Evolutionary conservation across 2,113 vertebrate species (phyloP), one percentile per base, ranked within the genome.

Genomic region (Gavialis gangeticus): DNA sequence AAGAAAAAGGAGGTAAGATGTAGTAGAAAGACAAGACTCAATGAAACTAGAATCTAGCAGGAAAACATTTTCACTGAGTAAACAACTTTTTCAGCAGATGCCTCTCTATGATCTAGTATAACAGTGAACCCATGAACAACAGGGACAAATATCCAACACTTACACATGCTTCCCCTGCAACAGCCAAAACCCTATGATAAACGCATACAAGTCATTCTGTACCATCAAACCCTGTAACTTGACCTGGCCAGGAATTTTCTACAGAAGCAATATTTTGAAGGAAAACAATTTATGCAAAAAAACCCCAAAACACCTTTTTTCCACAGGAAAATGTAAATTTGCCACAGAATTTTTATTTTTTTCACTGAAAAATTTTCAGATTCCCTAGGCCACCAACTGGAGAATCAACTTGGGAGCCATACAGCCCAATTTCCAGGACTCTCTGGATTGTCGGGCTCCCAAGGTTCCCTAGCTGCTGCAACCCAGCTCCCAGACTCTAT

Each of bases 1-100:
- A 7, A 16, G 34, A 82, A 59, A 90, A 92, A 85, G 88, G 79
- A 93, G 77, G 84, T 94, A 79, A 96, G 37, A 17, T 85, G 59
- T 64, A 57, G 59, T 0, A 0, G 79, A 93, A 96, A 76, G 90
- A 93, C 12, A 17, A 94, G 87, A 84, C 92, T 80, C 84, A 94
- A 96, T 94, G 54, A 3, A 4, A 81, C 24, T 30, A 37, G 19
- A 69, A 24, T 27, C 85, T 15, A 55, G 30, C 88, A 86, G 18
- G 92, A 91, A 78, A 87, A 56, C 12, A 84, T 8, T n/a, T 55
- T 10, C 58, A 64, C 3, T 16, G 28, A 60, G 63, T 12, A 89
- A 57, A 55, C 59, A 80, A 25, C 8, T 16, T 69, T 2, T 3
- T 34, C 5, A 34, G 12, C 67, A 69, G 30, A 37, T 66, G 17